A percentile compares a stretch with the other conserved stretches of the same genome.
Conservation (phyloP, 1,140 invertebrate species). For the Steinernema khuongi region DNA sequence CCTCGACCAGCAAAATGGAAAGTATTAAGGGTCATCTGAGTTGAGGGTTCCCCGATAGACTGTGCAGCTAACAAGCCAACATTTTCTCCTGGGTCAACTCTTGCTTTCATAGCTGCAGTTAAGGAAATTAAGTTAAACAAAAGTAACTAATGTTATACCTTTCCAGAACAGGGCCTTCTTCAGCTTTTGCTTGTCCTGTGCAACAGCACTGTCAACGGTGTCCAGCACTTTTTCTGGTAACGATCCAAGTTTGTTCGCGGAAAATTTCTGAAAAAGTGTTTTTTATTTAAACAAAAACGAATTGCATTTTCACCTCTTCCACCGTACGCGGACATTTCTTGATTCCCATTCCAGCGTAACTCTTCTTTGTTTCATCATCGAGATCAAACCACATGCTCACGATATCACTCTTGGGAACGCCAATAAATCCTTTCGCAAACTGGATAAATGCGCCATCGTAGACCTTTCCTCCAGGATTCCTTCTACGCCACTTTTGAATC, state of each 20-base stretch:
- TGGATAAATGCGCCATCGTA: slow-evolving; percentile 33
- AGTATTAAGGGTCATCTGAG: slow-evolving; percentile 99
- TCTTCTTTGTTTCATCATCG: slow-evolving; percentile 16
- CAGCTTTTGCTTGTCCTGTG: slow-evolving; percentile 25
- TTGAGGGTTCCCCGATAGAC: slow-evolving; percentile 95
- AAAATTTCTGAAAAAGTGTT: slow-evolving; percentile 27
- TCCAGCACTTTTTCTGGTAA: slow-evolving; percentile 51
- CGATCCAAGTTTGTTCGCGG: slow-evolving; percentile 45
- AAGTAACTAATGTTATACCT: slow-evolving; percentile 34
- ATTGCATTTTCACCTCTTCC: slow-evolving; percentile 22
- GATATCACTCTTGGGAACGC: slow-evolving; percentile 26
- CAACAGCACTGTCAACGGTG: slow-evolving; percentile 37
- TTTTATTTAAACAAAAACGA: not conserved
- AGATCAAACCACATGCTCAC: slow-evolving; percentile 34
- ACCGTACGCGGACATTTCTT: slow-evolving; percentile 29
- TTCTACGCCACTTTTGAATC: slow-evolving; percentile 34
- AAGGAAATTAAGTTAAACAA: slow-evolving; percentile 12
- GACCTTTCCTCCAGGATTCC: not conserved
- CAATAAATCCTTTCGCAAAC: slow-evolving; percentile 25
- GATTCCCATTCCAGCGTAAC: too few species aligned
- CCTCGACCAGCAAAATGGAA: slow-evolving; percentile 98
- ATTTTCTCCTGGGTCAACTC: slow-evolving; percentile 83
- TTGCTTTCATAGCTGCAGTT: slow-evolving; percentile 66
- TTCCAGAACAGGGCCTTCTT: slow-evolving; percentile 52
- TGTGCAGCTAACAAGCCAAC: slow-evolving; percentile 89